phyloP scores from a whole-genome alignment of 2,113 vertebrate species.

The Pantherophis guttatus region DNA sequence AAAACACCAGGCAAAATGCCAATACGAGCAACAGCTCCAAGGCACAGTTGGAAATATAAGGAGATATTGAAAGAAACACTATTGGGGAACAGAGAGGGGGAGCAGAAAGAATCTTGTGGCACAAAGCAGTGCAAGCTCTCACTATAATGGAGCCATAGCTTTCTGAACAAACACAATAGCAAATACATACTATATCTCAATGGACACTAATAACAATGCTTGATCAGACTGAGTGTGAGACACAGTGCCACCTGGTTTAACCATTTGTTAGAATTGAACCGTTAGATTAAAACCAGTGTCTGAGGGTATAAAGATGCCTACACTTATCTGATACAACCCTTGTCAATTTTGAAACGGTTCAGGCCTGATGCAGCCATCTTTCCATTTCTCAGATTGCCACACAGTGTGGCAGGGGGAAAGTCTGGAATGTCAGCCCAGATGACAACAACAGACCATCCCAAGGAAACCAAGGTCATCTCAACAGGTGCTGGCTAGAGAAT shows the following conservation, averaged over 20 bases:
- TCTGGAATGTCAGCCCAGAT: no score
- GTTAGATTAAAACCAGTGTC: neutral
- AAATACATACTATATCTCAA: neutral
- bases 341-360: no score
- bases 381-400: no score
- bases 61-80: neutral
- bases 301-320: neutral
- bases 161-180: neutral
- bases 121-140: neutral
- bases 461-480: no score
- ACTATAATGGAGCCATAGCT: neutral
- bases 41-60: neutral
- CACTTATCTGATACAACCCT: neutral
- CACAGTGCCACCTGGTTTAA: neutral
- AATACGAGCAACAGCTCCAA: neutral
- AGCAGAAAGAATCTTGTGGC: neutral
- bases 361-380: no score
- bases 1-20: slow-evolving; percentile 6
- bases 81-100: neutral
- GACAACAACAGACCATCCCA: no score
- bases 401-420: no score
- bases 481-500: no score
- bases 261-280: neutral
- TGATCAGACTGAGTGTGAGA: neutral
- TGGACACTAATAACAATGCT: neutral